phyloP scores from a whole-genome alignment of 2,113 vertebrate species.

The Bubo blakistoni region DNA sequence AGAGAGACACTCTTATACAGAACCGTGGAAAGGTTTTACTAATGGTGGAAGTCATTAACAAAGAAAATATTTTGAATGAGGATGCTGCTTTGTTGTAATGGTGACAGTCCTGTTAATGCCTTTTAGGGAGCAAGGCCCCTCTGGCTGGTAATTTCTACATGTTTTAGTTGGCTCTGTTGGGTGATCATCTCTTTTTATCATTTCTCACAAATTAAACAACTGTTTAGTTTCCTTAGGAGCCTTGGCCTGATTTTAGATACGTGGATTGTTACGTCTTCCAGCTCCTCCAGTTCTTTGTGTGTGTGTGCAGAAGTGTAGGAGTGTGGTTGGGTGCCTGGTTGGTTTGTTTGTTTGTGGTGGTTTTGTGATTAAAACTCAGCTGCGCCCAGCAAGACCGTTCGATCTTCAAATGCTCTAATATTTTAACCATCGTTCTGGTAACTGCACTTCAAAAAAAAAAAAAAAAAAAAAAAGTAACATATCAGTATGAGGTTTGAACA shows the following conservation, averaged over 20 bases:
- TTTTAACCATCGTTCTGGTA: background rate
- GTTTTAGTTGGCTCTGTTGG: background rate
- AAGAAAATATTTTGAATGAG: conserved; percentile 35
- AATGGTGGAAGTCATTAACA: conserved; percentile 8
- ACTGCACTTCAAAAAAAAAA: background rate
- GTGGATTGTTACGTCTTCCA: background rate
- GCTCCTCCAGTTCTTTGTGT: background rate
- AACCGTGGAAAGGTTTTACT: background rate
- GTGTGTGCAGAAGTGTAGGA: background rate
- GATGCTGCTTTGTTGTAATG: background rate
- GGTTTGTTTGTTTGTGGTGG: background rate
- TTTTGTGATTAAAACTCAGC: conserved; percentile 11
- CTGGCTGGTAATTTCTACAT: background rate
- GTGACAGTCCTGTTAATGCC: background rate
- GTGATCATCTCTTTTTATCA: background rate
- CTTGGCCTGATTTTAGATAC: background rate
- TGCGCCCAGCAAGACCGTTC: background rate
- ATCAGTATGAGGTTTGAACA: background rate
- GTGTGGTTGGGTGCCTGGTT: background rate
- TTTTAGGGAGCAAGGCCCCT: background rate
- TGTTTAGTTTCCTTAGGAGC: background rate
- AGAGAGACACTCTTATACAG: background rate
- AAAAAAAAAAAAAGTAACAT: background rate
- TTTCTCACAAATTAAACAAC: background rate
- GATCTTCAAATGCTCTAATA: background rate